A percentile compares a stretch with the other conserved stretches of the same genome.
Conservation (phyloP, 2,797 vertebrate genomes). For the Brachymystax lenok region DNA sequence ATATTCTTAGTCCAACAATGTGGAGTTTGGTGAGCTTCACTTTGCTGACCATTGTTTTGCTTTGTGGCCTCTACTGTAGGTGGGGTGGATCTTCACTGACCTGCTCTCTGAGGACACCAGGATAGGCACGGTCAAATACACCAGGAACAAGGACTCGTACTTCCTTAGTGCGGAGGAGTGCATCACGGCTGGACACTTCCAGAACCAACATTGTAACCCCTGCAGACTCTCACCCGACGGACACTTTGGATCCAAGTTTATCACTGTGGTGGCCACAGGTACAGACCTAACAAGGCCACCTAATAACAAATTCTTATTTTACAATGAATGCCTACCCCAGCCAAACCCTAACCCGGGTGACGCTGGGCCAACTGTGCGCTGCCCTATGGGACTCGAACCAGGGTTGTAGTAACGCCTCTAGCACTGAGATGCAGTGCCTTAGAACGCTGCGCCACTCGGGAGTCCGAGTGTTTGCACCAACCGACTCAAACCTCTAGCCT, state of each 20-base stretch:
- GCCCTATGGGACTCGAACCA: no score
- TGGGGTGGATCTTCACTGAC: conserved; percentile 99
- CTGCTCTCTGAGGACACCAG: conserved; percentile 94
- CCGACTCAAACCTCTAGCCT: no score
- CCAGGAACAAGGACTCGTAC: conserved; percentile 91
- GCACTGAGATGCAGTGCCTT: no score
- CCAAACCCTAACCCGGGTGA: no score
- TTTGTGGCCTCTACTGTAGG: conserved; percentile 64
- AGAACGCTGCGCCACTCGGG: no score
- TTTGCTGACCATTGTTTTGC: not conserved
- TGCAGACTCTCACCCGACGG: conserved; percentile 94
- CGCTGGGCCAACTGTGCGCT: no score
- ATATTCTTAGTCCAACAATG: not conserved
- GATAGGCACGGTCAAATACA: conserved; percentile 94
- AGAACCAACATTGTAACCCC: conserved; percentile 91
- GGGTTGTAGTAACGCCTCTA: no score
- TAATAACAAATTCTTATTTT: no score
- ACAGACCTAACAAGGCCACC: conserved; percentile 8
- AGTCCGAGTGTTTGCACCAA: no score
- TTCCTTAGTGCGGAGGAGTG: conserved; percentile 97
- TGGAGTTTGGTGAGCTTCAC: no score
- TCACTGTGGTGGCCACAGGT: conserved; percentile 97
- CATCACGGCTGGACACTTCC: conserved; percentile 95
- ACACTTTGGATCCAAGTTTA: conserved; percentile 96
- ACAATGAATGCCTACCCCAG: no score